These are phyloP conservation scores for Colletes latitarsis DNA, from an alignment of 1,140 invertebrate species.

Conservation along the genomic window DNA sequence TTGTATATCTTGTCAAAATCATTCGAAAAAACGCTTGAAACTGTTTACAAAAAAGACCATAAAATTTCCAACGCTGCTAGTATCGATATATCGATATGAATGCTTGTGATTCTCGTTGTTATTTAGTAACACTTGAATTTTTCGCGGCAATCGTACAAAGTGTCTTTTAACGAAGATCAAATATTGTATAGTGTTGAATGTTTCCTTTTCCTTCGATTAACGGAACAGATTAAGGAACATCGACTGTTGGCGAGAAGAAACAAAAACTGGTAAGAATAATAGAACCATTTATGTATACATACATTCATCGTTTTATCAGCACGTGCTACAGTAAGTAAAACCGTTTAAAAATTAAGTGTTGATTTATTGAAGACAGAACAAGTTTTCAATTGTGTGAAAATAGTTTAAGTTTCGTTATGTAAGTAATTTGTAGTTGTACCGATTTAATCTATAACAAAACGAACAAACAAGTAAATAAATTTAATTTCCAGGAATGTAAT, in stretches of 20 bases:
- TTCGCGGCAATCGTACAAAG: neutral
- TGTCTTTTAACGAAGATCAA: no score
- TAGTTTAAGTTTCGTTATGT: neutral
- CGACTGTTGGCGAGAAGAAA: no score
- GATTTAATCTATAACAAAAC: neutral
- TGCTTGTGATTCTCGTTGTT: constrained; percentile 17
- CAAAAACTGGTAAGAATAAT: neutral
- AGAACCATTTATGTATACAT: neutral
- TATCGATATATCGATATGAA: constrained; percentile 27
- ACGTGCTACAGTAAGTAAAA: neutral
- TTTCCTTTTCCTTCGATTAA: neutral
- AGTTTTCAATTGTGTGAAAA: neutral
- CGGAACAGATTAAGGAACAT: neutral
- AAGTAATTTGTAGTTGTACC: neutral
- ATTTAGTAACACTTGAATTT: constrained; percentile 10
- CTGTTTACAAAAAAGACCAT: neutral
- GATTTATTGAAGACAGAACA: neutral
- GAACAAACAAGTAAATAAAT: no score
- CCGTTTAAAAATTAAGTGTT: neutral
- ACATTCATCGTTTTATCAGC: neutral
- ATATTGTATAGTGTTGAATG: neutral
- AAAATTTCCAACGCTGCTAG: neutral
- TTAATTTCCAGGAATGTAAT: no score
- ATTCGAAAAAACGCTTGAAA: neutral
- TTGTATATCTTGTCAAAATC: no score